A percentile compares a stretch with the other conserved stretches of the same genome.
Evolutionary conservation across 2,797 vertebrate genomes (phyloP).

Genomic region (Argyrosomus regius): DNA sequence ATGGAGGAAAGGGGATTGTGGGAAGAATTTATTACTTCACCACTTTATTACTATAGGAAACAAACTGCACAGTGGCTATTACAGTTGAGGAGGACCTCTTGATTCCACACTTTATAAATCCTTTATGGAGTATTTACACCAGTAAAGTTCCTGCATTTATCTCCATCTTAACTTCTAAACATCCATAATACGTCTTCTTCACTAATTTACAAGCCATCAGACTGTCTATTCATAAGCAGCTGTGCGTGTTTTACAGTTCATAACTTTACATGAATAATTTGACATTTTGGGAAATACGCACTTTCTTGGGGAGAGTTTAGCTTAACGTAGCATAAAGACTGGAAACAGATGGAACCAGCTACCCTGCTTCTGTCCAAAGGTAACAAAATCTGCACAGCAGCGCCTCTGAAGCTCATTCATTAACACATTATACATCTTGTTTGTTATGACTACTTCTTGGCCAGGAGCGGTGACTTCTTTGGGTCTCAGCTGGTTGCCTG

Average conservation of each 20-base stretch:
- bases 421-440: no score
- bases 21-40: conserved; percentile 38
- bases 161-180: neutral
- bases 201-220: neutral
- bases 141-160: conserved; percentile 9
- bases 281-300: neutral
- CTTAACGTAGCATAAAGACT: neutral
- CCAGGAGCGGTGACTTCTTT: neutral
- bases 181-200: neutral
- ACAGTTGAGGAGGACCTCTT: conserved; percentile 18
- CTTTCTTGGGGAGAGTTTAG: neutral
- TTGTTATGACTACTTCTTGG: no score
- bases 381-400: neutral
- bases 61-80: conserved; percentile 19
- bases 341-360: neutral
- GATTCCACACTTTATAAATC: conserved; percentile 26
- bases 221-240: neutral
- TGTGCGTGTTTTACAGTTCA: neutral
- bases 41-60: no score
- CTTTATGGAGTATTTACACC: neutral
- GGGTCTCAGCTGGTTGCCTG: neutral
- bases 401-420: neutral
- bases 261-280: neutral
- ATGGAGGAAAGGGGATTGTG: conserved; percentile 30
- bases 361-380: neutral